Percentiles rank a stretch among this genome's conserved stretches.
Evolutionary conservation across 2,888 invertebrate species (phyloP).

Genomic region (Dilophus febrilis): DNA sequence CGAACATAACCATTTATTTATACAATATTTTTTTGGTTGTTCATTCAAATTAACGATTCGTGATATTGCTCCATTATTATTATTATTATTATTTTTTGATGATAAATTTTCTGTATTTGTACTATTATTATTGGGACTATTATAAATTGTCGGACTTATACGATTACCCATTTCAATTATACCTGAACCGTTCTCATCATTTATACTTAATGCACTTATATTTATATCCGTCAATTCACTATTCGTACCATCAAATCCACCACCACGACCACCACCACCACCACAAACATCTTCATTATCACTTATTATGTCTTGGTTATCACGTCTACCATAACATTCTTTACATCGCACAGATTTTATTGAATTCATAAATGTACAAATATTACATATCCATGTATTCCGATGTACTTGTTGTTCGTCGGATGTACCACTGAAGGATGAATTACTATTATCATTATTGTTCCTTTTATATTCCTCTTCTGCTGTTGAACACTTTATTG

Average conservation of each 20-base stretch:
- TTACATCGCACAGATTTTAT: slow-evolving; percentile 37
- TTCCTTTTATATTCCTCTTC: no score
- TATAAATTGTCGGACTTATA: slow-evolving; percentile 17
- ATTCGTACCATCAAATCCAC: no score
- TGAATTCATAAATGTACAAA: slow-evolving; percentile 59
- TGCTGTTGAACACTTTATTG: no score
- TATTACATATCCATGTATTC: slow-evolving; percentile 45
- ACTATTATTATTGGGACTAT: no score
- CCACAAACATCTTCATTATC: neutral
- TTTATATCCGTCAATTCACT: neutral
- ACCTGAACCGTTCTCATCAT: slow-evolving; percentile 5
- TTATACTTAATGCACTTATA: slow-evolving; percentile 6
- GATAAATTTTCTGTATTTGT: no score
- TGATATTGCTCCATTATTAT: slow-evolving; percentile 20
- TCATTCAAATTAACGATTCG: slow-evolving; percentile 24
- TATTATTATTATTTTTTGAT: no score
- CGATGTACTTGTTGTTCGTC: slow-evolving; percentile 14
- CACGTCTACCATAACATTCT: slow-evolving; percentile 25
- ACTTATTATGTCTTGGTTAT: slow-evolving; percentile 6
- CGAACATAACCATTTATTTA: slow-evolving; percentile 37
- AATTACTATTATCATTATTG: slow-evolving; percentile 16
- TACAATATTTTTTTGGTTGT: slow-evolving; percentile 1
- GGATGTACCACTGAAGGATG: slow-evolving; percentile 20
- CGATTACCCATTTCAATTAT: slow-evolving; percentile 3
- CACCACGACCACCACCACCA: neutral